Evolutionary conservation across 2,888 invertebrate species (phyloP), one percentile per base, ranked within the genome.

Genomic region (Cybosia mesomella): DNA sequence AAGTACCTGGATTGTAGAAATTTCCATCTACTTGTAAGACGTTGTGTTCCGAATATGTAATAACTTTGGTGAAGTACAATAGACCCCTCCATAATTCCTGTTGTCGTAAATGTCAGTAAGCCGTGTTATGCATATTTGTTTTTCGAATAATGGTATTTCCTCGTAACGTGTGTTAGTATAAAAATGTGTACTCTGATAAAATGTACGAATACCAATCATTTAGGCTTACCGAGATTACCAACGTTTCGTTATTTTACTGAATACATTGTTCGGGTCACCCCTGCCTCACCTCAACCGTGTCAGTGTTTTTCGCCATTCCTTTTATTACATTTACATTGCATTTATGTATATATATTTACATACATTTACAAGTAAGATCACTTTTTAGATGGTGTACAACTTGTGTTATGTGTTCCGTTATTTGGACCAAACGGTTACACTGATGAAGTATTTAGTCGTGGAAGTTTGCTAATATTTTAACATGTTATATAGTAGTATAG

Each of bases 141-240:
- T 49, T n/a, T 49, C n/a, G n/a, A n/a, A 49, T 49, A 49, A 49
- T n/a, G n/a, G n/a, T 49, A 49, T 49, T 49, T 49, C n/a, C 49
- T 49, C 18, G 8, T 9, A 49, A n/a, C 49, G 49, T 49, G 49
- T n/a, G 49, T n/a, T 18, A 7, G 18, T 43, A 39, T 18, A n/a
- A 49, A 49, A 49, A 49, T 49, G n/a, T 49, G 49, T 49, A 49
- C n/a, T 49, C n/a, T 49, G 49, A 49, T 49, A 49, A 22, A 21
- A 36, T 36, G 36, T 24, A 28, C 28, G 57, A 57, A 28, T 28
- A 28, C 24, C 57, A 28, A 57, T 24, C 49, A 49, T 49, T 49
- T 49, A 49, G 9, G 49, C 49, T 49, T 49, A 49, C 49, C 49
- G n/a, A 49, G 49, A 49, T 49, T 49, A 49, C 49, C 18, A 49